phyloP scores from a whole-genome alignment of 2,888 invertebrate genomes.

The Conops quadrifasciatus region DNA sequence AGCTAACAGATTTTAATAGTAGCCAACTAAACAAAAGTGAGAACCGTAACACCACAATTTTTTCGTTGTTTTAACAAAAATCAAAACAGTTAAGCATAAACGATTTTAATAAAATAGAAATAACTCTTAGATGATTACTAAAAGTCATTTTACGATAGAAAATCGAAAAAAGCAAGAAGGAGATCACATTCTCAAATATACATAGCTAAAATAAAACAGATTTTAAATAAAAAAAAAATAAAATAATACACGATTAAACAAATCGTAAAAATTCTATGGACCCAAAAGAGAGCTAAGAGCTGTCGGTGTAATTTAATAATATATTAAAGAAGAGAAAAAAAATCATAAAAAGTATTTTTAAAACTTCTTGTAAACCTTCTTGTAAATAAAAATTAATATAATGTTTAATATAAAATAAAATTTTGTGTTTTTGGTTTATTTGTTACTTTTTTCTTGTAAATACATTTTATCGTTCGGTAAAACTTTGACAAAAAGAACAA shows the following conservation, averaged over 20 bases:
- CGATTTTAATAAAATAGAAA: slow-evolving; percentile 17
- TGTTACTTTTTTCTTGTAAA: background rate
- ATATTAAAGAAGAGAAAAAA: background rate
- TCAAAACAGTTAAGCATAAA: background rate
- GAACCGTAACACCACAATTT: slow-evolving; percentile 21
- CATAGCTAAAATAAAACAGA: slow-evolving; percentile 12
- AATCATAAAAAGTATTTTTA: no score
- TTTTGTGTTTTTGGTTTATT: background rate
- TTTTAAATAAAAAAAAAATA: slow-evolving; percentile 1
- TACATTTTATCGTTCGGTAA: background rate
- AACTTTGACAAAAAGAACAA: slow-evolving; percentile 4
- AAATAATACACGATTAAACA: background rate
- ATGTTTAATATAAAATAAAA: no score
- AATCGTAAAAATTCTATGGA: slow-evolving; percentile 29
- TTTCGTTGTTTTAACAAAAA: background rate
- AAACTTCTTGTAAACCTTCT: background rate
- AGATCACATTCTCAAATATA: slow-evolving; percentile 28
- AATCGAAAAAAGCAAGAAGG: slow-evolving; percentile 35
- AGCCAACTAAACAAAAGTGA: slow-evolving; percentile 37
- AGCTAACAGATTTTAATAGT: slow-evolving; percentile 26
- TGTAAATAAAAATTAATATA: slow-evolving; percentile 19
- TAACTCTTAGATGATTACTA: background rate
- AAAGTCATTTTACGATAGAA: slow-evolving; percentile 14
- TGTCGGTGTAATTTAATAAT: slow-evolving; percentile 30
- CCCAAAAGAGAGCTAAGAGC: slow-evolving; percentile 33